Conservation (phyloP, 2,113 vertebrate species). For the Pardalotus punctatus region DNA sequence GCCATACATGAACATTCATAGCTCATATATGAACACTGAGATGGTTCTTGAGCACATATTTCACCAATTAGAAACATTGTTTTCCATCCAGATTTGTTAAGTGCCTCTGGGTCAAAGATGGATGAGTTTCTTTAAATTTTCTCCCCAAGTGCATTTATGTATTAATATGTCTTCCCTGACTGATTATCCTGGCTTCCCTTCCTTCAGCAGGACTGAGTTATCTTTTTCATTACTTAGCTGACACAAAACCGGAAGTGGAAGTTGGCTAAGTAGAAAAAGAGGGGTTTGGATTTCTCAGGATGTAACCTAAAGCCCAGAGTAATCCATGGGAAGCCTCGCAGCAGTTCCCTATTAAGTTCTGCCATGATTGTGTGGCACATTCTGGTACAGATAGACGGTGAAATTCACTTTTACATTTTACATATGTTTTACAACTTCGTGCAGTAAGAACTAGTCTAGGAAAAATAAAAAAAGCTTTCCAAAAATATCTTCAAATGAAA, state of each 20-base stretch:
- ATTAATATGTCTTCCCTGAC: neutral
- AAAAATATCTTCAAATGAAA: neutral
- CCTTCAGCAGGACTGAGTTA: neutral
- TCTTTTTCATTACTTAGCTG: rapidly evolving
- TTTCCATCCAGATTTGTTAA: neutral
- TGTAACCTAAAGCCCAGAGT: neutral
- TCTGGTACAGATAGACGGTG: neutral
- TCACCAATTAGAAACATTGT: neutral
- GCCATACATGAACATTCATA: conserved; percentile 3
- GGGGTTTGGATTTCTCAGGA: neutral
- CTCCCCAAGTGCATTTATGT: neutral
- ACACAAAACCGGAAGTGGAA: neutral
- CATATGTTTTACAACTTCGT: neutral
- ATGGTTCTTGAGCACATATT: neutral
- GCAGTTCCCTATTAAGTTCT: neutral
- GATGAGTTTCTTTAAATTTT: neutral
- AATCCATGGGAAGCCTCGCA: neutral
- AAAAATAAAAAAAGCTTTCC: neutral
- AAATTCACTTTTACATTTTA: neutral
- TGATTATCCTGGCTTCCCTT: neutral
- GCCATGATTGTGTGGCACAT: neutral
- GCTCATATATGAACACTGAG: neutral
- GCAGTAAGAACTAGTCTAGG: neutral
- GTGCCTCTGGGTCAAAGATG: neutral
- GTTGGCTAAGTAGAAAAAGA: neutral